Percentiles rank a stretch among this genome's conserved stretches.
Evolutionary conservation across 2,888 invertebrate genomes (phyloP).

Genomic region (Limnephilus auricula): DNA sequence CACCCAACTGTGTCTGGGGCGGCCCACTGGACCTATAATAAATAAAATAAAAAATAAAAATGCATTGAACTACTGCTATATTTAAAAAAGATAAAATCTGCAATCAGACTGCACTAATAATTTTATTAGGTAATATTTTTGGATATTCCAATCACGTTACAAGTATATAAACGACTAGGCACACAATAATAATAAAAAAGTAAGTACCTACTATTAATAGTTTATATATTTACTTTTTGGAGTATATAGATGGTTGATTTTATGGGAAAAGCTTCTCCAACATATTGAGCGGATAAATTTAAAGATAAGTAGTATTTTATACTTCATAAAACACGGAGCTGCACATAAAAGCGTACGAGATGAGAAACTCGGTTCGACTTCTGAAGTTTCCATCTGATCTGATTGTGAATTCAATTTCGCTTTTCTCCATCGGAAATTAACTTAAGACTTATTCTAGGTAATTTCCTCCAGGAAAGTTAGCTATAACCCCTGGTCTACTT

Average conservation of each 20-base stretch:
- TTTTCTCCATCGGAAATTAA: conserved; percentile 59
- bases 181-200: background rate
- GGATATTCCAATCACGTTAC: too few species aligned
- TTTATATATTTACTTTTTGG: too few species aligned
- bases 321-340: background rate
- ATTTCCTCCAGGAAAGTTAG: conserved; percentile 52
- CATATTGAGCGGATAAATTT: background rate
- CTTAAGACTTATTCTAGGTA: conserved; percentile 59
- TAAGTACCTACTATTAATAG: background rate
- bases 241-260: too few species aligned
- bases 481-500: conserved; percentile 33
- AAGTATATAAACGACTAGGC: too few species aligned
- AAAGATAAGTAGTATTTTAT: conserved; percentile 4
- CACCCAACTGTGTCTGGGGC: too few species aligned
- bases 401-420: conserved; percentile 61
- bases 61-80: too few species aligned
- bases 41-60: too few species aligned
- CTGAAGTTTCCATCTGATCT: conserved; percentile 39
- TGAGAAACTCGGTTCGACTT: background rate
- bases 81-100: too few species aligned
- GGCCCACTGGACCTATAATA: too few species aligned
- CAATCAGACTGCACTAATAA: too few species aligned
- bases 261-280: background rate
- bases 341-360: background rate
- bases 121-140: too few species aligned